These are phyloP conservation scores for Sesia bembeciformis DNA, from an alignment of 2,888 invertebrate genomes.

Conservation along the genomic window DNA sequence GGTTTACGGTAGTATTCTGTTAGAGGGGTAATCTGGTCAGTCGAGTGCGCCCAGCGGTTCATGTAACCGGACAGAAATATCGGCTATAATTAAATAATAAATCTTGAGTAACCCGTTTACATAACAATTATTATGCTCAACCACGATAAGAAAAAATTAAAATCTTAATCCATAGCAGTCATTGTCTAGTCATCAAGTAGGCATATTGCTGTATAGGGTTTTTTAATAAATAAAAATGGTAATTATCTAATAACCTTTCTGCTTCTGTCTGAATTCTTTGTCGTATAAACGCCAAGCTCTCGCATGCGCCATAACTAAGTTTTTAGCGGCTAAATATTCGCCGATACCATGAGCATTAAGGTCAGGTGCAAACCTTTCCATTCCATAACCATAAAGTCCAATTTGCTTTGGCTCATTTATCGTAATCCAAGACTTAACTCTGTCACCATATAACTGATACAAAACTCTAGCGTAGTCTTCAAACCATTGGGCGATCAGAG, in stretches of 20 bases:
- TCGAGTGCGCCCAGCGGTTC: no score
- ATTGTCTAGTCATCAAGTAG: no score
- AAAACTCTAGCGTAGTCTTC: conserved; percentile 75
- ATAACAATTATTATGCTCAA: no score
- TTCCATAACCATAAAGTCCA: conserved; percentile 50
- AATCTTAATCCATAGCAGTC: no score
- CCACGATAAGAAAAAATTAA: no score
- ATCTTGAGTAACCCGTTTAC: no score
- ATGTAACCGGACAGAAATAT: no score
- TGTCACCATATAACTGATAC: conserved; percentile 72
- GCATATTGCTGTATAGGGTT: no score
- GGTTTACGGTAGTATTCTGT: no score
- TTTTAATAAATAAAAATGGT: neutral
- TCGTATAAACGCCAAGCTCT: conserved; percentile 76
- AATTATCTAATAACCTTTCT: conserved; percentile 41
- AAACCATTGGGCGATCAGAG: conserved; percentile 75
- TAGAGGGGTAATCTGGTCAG: no score
- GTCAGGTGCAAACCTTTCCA: conserved; percentile 44
- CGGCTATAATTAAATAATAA: no score
- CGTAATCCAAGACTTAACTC: conserved; percentile 80
- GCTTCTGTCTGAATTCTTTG: conserved; percentile 58
- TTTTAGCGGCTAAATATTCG: conserved; percentile 76
- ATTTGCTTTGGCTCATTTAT: conserved; percentile 78
- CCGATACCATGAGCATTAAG: conserved; percentile 49
- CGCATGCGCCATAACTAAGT: conserved; percentile 80